A percentile compares a stretch with the other conserved stretches of the same genome.
Conservation (phyloP, 1,140 invertebrate species). For the Arion vulgaris region DNA sequence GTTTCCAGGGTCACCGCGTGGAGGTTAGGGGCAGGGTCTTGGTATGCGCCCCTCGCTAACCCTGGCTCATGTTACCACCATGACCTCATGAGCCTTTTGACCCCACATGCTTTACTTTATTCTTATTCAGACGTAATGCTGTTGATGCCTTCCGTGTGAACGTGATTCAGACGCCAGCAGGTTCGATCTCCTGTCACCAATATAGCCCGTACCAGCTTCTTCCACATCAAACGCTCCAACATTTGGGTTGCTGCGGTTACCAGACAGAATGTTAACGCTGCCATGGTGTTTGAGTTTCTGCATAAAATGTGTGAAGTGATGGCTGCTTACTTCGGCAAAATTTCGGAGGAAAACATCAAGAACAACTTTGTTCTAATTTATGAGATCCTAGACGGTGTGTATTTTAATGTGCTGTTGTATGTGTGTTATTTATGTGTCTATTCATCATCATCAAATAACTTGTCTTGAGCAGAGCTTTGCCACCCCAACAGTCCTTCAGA, state of each 20-base stretch:
- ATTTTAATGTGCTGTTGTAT: constrained; percentile 1
- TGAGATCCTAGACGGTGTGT: constrained; percentile 94
- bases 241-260: constrained; percentile 99
- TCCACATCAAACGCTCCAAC: constrained; percentile 97
- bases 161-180: constrained; percentile 98
- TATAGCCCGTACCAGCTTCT: constrained; percentile 98
- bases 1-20: too few species aligned
- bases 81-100: too few species aligned
- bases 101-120: neutral
- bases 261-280: constrained; percentile 99
- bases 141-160: constrained; percentile 99
- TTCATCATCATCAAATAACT: too few species aligned
- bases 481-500: too few species aligned
- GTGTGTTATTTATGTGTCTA: too few species aligned
- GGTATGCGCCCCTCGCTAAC: too few species aligned
- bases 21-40: too few species aligned
- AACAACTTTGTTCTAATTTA: constrained; percentile 99
- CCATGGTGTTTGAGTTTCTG: constrained; percentile 99
- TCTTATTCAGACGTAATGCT: constrained; percentile 84
- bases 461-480: too few species aligned
- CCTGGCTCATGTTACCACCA: too few species aligned
- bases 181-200: constrained; percentile 99
- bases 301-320: constrained; percentile 99
- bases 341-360: constrained; percentile 99
- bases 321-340: constrained; percentile 99